phyloP scores from a whole-genome alignment of 2,888 invertebrate genomes.

The Tipula confusa region DNA sequence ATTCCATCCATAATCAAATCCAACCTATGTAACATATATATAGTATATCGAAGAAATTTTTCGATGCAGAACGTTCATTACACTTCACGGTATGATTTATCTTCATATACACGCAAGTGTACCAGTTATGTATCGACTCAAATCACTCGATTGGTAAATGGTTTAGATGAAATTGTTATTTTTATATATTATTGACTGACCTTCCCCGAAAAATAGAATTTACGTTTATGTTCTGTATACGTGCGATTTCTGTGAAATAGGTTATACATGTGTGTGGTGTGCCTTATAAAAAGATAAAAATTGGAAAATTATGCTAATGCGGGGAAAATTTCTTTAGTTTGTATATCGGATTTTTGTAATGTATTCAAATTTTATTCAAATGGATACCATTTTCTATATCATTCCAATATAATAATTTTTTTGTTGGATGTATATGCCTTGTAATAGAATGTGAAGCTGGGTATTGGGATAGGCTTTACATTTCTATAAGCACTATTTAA shows the following conservation, averaged over 20 bases:
- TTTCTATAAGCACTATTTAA: too few species aligned
- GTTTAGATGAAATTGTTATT: neutral
- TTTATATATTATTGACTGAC: neutral
- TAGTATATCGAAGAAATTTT: neutral
- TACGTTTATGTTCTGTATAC: neutral
- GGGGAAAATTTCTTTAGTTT: neutral
- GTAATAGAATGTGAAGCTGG: neutral
- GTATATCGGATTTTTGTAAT: neutral
- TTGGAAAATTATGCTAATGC: constrained; percentile 1
- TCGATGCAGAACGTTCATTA: constrained; percentile 20
- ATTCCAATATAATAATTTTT: neutral
- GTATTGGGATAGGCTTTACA: neutral
- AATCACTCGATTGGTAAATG: neutral
- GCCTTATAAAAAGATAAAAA: neutral
- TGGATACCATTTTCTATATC: neutral
- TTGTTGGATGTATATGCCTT: neutral
- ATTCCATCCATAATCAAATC: too few species aligned
- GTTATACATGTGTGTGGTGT: neutral
- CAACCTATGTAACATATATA: neutral
- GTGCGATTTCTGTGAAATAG: neutral
- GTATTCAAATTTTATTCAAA: constrained; percentile 1
- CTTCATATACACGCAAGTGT: neutral
- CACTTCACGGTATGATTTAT: neutral
- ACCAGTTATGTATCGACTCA: neutral
- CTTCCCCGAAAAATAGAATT: neutral